A percentile compares a stretch with the other conserved stretches of the same genome.
Conservation (phyloP, 2,797 vertebrate species). For the Scolopax bukidnonensis region DNA sequence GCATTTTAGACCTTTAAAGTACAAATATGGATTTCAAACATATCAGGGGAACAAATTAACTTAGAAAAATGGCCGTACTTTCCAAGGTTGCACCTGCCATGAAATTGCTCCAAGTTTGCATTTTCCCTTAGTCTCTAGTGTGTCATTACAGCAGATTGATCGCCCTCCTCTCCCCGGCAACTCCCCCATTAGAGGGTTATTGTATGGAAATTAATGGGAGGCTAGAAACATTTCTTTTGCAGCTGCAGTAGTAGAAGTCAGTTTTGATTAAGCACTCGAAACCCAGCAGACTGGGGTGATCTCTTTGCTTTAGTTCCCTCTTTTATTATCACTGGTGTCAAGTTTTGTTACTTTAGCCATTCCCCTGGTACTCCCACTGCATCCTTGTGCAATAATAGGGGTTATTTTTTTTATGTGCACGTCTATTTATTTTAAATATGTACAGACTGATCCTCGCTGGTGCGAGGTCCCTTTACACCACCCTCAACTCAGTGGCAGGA, state of each 20-base stretch:
- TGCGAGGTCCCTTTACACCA: neutral
- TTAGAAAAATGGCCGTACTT: constrained; percentile 79
- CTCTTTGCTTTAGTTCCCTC: constrained; percentile 73
- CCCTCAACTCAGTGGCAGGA: neutral
- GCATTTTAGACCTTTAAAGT: constrained; percentile 80
- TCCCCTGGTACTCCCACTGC: constrained; percentile 30
- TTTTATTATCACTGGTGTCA: constrained; percentile 73
- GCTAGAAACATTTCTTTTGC: constrained; percentile 79
- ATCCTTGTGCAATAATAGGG: constrained; percentile 42
- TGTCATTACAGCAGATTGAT: constrained; percentile 83
- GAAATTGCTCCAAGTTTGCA: constrained; percentile 82
- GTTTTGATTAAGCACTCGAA: constrained; percentile 80
- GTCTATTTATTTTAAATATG: constrained; percentile 55
- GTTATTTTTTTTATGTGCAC: constrained; percentile 57
- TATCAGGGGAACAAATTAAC: constrained; percentile 85
- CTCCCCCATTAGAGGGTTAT: constrained; percentile 82
- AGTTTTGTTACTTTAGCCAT: constrained; percentile 49
- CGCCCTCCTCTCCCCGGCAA: constrained; percentile 71
- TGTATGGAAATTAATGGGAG: constrained; percentile 85
- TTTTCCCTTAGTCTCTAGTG: constrained; percentile 77
- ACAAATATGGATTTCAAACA: constrained; percentile 84
- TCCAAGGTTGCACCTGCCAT: constrained; percentile 83
- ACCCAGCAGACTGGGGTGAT: constrained; percentile 65
- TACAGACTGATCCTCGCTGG: neutral
- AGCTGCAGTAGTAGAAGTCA: constrained; percentile 80